Percentiles rank a stretch among this genome's conserved stretches.
Conservation (phyloP, 2,888 invertebrate genomes). For the Drepana falcataria region DNA sequence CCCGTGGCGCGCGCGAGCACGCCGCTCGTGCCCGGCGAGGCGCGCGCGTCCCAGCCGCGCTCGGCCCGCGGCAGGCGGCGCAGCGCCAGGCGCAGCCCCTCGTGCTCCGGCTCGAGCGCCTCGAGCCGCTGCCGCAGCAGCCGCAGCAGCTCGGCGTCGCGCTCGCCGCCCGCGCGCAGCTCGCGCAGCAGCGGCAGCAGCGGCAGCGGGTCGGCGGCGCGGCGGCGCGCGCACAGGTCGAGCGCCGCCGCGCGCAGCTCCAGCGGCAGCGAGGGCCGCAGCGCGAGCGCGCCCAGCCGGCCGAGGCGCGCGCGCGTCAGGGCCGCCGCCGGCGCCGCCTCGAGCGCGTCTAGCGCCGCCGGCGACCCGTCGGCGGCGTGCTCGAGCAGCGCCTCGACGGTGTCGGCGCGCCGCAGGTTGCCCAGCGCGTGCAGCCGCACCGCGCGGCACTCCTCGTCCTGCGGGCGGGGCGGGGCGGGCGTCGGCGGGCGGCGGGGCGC, state of each 20-base stretch:
- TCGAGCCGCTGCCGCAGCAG: constrained; percentile 45
- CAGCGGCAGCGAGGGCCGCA: constrained; percentile 14
- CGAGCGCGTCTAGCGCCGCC: constrained; percentile 25
- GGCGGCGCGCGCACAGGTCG: constrained; percentile 11
- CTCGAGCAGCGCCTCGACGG: constrained; percentile 31
- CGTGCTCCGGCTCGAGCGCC: constrained; percentile 18
- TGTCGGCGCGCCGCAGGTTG: constrained; percentile 41
- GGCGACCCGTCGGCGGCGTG: constrained; percentile 25
- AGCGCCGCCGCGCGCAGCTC: constrained; percentile 21
- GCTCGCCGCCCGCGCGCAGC: constrained; percentile 20
- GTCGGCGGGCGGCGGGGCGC: constrained; percentile 2
- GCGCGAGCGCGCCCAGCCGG: constrained; percentile 10
- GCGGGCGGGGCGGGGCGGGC: constrained; percentile 6
- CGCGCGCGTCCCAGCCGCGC: constrained; percentile 31
- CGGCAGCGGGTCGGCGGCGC: constrained; percentile 22
- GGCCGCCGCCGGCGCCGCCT: constrained; percentile 20
- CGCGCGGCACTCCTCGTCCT: constrained; percentile 35
- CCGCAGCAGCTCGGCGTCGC: constrained; percentile 41
- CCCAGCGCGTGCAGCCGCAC: constrained; percentile 40
- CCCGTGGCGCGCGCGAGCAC: constrained; percentile 40
- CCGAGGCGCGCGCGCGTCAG: constrained; percentile 11
- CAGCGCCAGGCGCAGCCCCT: constrained; percentile 13
- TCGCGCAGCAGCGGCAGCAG: constrained; percentile 43
- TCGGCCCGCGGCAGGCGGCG: constrained; percentile 19
- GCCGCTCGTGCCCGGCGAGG: constrained; percentile 27